A percentile compares a stretch with the other conserved stretches of the same genome.
phyloP scores from a whole-genome alignment of 2,888 invertebrate genomes.

The Nemoura dubitans region DNA sequence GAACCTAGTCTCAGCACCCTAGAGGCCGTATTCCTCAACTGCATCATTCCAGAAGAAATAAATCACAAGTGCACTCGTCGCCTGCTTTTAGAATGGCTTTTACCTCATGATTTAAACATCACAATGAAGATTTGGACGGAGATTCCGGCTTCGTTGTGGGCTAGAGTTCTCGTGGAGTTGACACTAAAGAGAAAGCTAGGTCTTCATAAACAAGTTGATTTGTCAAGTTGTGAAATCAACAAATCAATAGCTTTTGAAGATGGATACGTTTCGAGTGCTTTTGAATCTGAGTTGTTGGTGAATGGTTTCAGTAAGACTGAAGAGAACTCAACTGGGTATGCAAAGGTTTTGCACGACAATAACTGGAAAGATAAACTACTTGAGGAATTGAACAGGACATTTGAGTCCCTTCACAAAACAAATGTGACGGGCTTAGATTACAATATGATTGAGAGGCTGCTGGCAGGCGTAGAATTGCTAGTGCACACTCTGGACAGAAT shows the following conservation, averaged over 20 bases:
- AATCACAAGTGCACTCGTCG: constrained; percentile 13
- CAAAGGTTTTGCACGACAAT: background rate
- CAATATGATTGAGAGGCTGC: background rate
- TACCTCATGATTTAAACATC: background rate
- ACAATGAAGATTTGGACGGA: background rate
- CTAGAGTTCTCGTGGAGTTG: constrained; percentile 20
- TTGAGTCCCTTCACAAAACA: background rate
- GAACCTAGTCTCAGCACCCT: constrained; percentile 59
- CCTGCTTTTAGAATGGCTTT: constrained; percentile 28
- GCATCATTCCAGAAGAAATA: constrained; percentile 55
- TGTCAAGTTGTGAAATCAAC: background rate
- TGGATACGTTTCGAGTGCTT: constrained; percentile 32
- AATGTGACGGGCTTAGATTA: background rate
- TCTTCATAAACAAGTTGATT: background rate
- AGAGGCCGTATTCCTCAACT: constrained; percentile 57
- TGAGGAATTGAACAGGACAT: background rate
- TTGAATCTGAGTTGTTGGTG: constrained; percentile 33
- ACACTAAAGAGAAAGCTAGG: background rate
- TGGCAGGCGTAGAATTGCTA: background rate
- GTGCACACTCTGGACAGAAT: background rate
- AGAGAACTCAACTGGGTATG: background rate
- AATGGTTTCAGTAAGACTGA: background rate
- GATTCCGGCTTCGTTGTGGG: background rate
- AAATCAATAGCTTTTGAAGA: constrained; percentile 25
- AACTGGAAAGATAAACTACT: constrained; percentile 17